phyloP scores from a whole-genome alignment of 2,797 vertebrate species.

The Natrix natrix region DNA sequence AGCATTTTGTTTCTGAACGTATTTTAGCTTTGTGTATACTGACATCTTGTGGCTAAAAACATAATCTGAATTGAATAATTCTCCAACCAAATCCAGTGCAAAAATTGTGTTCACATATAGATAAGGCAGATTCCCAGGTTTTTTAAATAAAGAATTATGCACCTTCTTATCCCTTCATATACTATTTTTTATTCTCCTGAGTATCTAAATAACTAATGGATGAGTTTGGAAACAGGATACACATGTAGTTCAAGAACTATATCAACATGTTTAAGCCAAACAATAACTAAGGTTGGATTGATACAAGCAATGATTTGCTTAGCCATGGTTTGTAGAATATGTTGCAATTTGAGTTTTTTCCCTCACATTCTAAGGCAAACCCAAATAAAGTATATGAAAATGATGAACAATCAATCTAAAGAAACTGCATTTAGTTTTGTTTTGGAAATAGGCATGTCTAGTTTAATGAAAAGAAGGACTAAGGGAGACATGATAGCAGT shows the following conservation, averaged over 20 bases:
- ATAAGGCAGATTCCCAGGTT: neutral
- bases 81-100: neutral
- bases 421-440: neutral
- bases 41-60: constrained; percentile 52
- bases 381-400: neutral
- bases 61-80: neutral
- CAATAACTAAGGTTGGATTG: neutral
- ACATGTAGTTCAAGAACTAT: neutral
- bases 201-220: neutral
- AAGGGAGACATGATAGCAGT: too few species aligned
- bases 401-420: neutral
- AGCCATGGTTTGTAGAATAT: neutral
- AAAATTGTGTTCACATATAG: neutral
- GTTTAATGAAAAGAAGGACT: too few species aligned
- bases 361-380: neutral
- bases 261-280: neutral
- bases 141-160: neutral
- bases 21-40: constrained; percentile 9
- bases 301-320: neutral
- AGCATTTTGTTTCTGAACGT: neutral
- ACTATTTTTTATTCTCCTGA: neutral
- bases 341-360: neutral
- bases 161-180: neutral
- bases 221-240: neutral
- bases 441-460: too few species aligned